A percentile compares a stretch with the other conserved stretches of the same genome.
These are phyloP conservation scores for Polyergus mexicanus DNA, from an alignment of 1,140 invertebrate genomes.

Conservation along the genomic window DNA sequence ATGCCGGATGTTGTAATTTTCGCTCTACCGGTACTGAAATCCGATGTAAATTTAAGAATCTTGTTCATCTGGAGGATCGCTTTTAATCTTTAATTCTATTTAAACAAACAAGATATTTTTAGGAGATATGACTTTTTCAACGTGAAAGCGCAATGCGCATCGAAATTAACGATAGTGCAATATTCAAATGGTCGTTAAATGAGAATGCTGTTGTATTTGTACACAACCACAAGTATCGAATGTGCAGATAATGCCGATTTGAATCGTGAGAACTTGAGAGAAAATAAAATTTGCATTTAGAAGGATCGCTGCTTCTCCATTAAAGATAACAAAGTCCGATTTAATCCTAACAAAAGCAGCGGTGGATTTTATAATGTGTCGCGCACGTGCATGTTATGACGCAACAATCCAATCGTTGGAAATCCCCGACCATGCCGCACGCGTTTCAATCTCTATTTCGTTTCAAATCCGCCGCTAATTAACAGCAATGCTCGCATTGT, in stretches of 20 bases:
- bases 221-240: not conserved
- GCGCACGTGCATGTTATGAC: not conserved
- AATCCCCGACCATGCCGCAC: not conserved
- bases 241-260: not conserved
- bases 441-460: conserved; percentile 43
- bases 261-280: not conserved
- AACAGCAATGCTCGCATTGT: conserved; percentile 58
- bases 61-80: not conserved
- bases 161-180: conserved; percentile 22
- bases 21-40: conserved; percentile 10
- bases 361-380: not conserved
- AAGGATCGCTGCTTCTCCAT: not conserved
- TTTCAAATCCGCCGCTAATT: conserved; percentile 58
- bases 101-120: conserved; percentile 6
- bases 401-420: conserved; percentile 20
- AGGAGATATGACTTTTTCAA: conserved; percentile 13
- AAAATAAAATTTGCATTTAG: not conserved
- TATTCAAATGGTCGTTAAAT: not conserved
- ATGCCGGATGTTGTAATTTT: conserved; percentile 33
- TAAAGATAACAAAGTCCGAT: not conserved
- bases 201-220: not conserved
- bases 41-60: not conserved
- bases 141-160: not conserved
- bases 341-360: conserved; percentile 2
- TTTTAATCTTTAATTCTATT: conserved; percentile 22